These are phyloP conservation scores for Zeus faber DNA, from an alignment of 2,113 vertebrate species.

Conservation along the genomic window DNA sequence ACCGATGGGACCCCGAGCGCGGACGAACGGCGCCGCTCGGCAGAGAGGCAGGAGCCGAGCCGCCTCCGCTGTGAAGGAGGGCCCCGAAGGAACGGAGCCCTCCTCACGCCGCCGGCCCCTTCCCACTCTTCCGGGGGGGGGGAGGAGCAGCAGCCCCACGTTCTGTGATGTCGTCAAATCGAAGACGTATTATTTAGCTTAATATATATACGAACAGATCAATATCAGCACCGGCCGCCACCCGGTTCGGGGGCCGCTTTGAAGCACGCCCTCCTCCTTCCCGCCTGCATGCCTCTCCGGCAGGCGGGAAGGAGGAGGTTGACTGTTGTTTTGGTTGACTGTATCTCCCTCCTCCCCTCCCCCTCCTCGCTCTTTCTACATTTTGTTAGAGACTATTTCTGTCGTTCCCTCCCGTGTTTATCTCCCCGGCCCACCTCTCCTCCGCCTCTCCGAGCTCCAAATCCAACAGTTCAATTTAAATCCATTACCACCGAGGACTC, in stretches of 20 bases:
- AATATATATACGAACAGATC: too few species aligned
- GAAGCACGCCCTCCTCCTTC: neutral
- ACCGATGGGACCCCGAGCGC: constrained; percentile 44
- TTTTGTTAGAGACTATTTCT: constrained; percentile 46
- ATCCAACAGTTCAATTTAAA: constrained; percentile 66
- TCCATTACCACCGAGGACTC: constrained; percentile 53
- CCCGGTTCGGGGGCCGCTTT: too few species aligned
- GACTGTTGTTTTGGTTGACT: constrained; percentile 40
- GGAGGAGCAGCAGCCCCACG: too few species aligned
- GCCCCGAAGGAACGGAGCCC: too few species aligned
- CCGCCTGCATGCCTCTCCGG: neutral
- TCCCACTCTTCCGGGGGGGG: too few species aligned
- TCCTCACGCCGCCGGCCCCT: too few species aligned
- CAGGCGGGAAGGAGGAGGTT: constrained; percentile 15
- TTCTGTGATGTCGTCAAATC: too few species aligned
- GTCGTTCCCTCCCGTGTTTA: constrained; percentile 30
- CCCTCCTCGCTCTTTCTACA: constrained; percentile 2
- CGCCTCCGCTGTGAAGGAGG: too few species aligned
- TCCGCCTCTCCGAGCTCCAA: constrained; percentile 24
- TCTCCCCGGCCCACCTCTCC: constrained; percentile 9
- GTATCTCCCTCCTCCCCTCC: constrained; percentile 27
- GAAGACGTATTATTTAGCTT: too few species aligned
- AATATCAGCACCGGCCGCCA: too few species aligned
- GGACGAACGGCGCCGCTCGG: constrained; percentile 46
- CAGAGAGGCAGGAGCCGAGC: constrained; percentile 12